Conservation (phyloP, 2,888 invertebrate species). For the Hemicrepidius hirtus region DNA sequence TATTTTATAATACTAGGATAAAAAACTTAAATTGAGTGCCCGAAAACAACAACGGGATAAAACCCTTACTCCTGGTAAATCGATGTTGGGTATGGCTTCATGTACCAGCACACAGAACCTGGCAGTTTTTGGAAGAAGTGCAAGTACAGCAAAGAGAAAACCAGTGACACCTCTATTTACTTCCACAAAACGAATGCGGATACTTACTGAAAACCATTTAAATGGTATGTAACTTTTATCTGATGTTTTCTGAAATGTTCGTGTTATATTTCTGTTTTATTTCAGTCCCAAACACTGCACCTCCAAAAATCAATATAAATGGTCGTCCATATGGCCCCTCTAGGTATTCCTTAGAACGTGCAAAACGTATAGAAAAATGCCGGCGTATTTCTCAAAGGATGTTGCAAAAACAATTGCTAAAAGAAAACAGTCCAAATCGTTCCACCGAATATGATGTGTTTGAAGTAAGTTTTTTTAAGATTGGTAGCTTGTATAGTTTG, state of each 20-base stretch:
- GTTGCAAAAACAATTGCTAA: slow-evolving; percentile 23
- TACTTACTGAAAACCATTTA: slow-evolving; percentile 1
- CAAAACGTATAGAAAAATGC: slow-evolving; percentile 47
- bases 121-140: background rate
- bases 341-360: slow-evolving; percentile 43
- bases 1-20: slow-evolving; percentile 66
- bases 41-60: slow-evolving; percentile 71
- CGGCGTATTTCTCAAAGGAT: slow-evolving; percentile 39
- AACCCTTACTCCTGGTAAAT: slow-evolving; percentile 31
- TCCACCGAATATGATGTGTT: slow-evolving; percentile 46
- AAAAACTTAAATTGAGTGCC: slow-evolving; percentile 74
- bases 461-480: slow-evolving; percentile 43
- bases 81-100: slow-evolving; percentile 3
- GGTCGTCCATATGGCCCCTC: slow-evolving; percentile 15
- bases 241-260: too few relatives aligned
- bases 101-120: slow-evolving; percentile 30
- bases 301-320: slow-evolving; percentile 36
- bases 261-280: background rate
- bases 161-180: slow-evolving; percentile 25
- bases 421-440: slow-evolving; percentile 11
- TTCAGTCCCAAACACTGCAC: slow-evolving; percentile 38
- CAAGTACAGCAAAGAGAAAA: slow-evolving; percentile 30
- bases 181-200: slow-evolving; percentile 8
- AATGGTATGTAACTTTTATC: slow-evolving; percentile 12
- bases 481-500: background rate